phyloP scores from a whole-genome alignment of 2,113 vertebrate species.

The Genyomyrus donnyi region DNA sequence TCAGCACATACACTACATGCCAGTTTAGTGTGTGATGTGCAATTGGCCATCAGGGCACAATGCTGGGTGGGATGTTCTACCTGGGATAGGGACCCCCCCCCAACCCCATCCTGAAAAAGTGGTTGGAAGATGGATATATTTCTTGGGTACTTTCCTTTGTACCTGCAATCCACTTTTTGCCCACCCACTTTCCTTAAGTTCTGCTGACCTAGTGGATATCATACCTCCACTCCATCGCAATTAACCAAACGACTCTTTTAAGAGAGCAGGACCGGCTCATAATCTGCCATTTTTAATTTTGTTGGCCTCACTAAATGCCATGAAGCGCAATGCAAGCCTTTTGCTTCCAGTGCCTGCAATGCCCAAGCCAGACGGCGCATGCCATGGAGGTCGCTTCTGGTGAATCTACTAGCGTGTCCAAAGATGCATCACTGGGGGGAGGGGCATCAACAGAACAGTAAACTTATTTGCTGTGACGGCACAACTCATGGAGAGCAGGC shows the following conservation, averaged over 20 bases:
- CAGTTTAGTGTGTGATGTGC: neutral
- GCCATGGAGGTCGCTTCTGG: neutral
- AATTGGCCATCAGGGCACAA: neutral
- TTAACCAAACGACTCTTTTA: neutral
- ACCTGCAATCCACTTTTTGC: neutral
- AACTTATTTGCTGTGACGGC: neutral
- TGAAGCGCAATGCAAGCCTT: neutral
- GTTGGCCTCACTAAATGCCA: neutral
- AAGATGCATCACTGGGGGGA: neutral
- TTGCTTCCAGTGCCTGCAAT: neutral
- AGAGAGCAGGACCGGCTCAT: neutral
- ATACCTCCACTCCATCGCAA: neutral
- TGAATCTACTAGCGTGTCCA: neutral
- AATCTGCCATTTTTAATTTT: neutral
- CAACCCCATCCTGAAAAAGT: neutral
- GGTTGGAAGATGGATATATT: neutral
- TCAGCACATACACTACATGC: neutral
- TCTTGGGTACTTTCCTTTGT: neutral
- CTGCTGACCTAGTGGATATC: neutral
- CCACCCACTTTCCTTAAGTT: neutral
- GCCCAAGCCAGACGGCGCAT: neutral
- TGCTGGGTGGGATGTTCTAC: neutral
- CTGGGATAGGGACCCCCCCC: neutral
- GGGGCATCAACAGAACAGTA: neutral
- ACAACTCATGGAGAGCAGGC: neutral